These are phyloP conservation scores for Chondrilla cf. caribensis DNA, from an alignment of 37 sponge, comb jelly and placozoan genomes.

Conservation along the genomic window DNA sequence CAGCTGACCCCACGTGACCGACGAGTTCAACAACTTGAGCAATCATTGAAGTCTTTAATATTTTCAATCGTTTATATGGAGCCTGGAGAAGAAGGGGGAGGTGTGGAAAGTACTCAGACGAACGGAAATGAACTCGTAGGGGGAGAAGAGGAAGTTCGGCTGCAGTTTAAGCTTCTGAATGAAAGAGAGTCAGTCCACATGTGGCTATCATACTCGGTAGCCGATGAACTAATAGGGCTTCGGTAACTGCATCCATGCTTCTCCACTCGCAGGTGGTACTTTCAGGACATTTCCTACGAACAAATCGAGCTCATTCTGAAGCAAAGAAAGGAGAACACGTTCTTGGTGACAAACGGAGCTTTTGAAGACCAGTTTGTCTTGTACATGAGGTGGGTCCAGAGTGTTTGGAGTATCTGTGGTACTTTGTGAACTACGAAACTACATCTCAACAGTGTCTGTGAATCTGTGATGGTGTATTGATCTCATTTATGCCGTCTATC, in stretches of 20 bases:
- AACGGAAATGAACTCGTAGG: no score
- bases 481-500: background rate
- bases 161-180: background rate
- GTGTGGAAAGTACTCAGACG: no score
- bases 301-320: background rate
- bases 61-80: no score
- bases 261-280: conserved; percentile 2
- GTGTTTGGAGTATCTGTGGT: background rate
- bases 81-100: no score
- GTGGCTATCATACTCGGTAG: no score
- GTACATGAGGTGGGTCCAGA: background rate
- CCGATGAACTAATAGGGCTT: no score
- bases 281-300: background rate
- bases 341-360: background rate
- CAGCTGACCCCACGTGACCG: no score
- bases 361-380: background rate
- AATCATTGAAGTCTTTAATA: no score
- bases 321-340: background rate
- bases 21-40: no score
- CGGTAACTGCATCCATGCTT: no score
- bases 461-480: background rate
- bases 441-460: background rate
- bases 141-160: background rate
- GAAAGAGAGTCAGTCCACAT: background rate
- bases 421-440: background rate